phyloP scores from a whole-genome alignment of 1,140 invertebrate genomes.

The Drosophila pseudoananassae region DNA sequence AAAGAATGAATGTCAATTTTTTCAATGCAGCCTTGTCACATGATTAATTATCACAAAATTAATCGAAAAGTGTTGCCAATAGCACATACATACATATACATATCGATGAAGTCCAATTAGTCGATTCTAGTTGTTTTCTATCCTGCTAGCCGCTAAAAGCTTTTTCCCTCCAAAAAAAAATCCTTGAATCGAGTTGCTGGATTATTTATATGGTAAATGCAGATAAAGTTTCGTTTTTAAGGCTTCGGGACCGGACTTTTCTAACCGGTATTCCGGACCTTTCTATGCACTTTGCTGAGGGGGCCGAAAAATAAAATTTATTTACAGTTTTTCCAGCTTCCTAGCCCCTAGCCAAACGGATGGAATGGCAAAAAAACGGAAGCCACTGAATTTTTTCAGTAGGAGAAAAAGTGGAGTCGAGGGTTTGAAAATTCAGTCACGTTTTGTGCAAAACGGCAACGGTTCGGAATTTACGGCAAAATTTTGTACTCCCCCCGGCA shows the following conservation, averaged over 20 bases:
- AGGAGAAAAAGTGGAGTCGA: neutral
- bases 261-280: constrained; percentile 17
- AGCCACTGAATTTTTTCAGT: constrained; percentile 11
- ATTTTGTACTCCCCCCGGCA: constrained; percentile 13
- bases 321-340: constrained; percentile 47
- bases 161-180: constrained; percentile 25
- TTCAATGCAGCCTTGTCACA: constrained; percentile 10
- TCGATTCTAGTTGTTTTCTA: neutral
- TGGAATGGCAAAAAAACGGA: constrained; percentile 37
- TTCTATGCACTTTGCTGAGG: constrained; percentile 50
- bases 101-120: constrained; percentile 43
- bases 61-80: constrained; percentile 11
- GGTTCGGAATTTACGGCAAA: constrained; percentile 58
- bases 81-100: constrained; percentile 12
- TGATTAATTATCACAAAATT: too few species aligned
- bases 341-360: constrained; percentile 11
- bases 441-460: constrained; percentile 65
- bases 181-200: constrained; percentile 7
- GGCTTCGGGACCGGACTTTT: constrained; percentile 19
- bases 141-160: constrained; percentile 48
- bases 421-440: constrained; percentile 48
- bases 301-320: constrained; percentile 64
- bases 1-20: neutral
- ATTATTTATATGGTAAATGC: constrained; percentile 74
- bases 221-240: constrained; percentile 65